A percentile compares a stretch with the other conserved stretches of the same genome.
phyloP scores from a whole-genome alignment of 2,888 invertebrate genomes.

The Amorpha juglandis region DNA sequence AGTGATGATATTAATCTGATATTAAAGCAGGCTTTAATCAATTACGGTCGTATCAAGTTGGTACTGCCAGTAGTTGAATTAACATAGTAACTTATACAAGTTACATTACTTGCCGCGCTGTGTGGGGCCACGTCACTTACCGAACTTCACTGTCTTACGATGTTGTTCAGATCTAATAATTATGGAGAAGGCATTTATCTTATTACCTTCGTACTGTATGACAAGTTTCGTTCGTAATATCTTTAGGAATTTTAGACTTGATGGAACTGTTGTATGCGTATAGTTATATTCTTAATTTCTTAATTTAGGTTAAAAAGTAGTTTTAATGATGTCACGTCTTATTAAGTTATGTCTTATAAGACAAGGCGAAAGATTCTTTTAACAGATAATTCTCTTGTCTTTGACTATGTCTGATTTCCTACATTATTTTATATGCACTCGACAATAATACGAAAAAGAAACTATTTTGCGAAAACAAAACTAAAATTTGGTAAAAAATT shows the following conservation, averaged over 20 bases:
- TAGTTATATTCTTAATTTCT: no score
- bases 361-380: no score
- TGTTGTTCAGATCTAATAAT: slow-evolving; percentile 29
- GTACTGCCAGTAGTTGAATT: slow-evolving; percentile 42
- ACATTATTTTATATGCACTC: no score
- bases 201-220: not conserved
- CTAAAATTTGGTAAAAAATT: no score
- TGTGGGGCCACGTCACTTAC: slow-evolving; percentile 36
- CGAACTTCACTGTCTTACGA: slow-evolving; percentile 34
- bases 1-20: slow-evolving; percentile 37
- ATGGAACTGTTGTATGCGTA: no score
- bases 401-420: no score
- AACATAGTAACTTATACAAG: slow-evolving; percentile 40
- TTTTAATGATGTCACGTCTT: no score
- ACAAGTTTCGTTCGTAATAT: not conserved
- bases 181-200: slow-evolving; percentile 15
- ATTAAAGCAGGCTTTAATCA: slow-evolving; percentile 43
- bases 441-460: no score
- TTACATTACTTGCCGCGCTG: slow-evolving; percentile 33
- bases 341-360: no score
- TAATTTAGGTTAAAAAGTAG: no score
- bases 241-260: not conserved
- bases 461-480: no score
- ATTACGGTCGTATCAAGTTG: slow-evolving; percentile 40
- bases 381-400: no score